Conservation (phyloP, 2,113 vertebrate genomes). For the Muscicapa adusta region DNA sequence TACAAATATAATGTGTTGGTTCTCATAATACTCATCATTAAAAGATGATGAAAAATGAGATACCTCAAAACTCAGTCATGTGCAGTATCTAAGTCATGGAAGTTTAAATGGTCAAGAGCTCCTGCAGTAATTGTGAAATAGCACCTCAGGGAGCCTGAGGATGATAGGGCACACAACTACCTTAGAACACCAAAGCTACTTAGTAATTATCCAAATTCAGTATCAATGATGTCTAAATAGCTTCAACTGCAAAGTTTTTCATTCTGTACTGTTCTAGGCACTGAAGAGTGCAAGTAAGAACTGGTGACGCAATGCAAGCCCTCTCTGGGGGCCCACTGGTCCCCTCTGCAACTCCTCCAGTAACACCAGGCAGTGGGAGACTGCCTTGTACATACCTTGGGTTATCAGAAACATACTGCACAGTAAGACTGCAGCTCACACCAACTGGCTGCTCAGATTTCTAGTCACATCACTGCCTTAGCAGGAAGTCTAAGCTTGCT, state of each 20-base stretch:
- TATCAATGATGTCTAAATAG: neutral
- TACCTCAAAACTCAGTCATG: neutral
- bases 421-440: neutral
- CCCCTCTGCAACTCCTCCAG: no score
- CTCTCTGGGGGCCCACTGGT: no score
- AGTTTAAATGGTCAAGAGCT: neutral
- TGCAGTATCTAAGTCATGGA: neutral
- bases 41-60: neutral
- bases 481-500: neutral
- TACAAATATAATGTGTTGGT: neutral
- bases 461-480: neutral
- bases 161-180: neutral
- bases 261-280: neutral
- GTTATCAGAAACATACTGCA: rapidly evolving
- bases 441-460: neutral
- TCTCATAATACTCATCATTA: neutral
- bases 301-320: rapidly evolving
- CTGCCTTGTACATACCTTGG: rapidly evolving
- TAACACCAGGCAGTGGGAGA: neutral
- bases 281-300: neutral
- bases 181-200: neutral
- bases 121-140: neutral
- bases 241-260: neutral
- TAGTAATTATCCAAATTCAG: neutral
- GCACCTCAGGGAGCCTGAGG: neutral